Evolutionary conservation across 2,888 invertebrate species (phyloP), one percentile per base, ranked within the genome.

Genomic region (Congeria kusceri): DNA sequence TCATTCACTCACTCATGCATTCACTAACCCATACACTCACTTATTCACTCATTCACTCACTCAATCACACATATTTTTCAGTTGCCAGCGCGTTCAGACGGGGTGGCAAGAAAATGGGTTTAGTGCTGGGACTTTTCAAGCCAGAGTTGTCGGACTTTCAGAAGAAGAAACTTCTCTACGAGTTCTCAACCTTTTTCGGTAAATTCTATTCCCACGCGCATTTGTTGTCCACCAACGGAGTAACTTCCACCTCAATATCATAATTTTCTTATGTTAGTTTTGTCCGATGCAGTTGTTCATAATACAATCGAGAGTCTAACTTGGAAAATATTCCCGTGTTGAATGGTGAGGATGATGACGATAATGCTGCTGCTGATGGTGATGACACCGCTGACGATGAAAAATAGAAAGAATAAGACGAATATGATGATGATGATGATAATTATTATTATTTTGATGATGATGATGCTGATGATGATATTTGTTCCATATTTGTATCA

Each of bases 141-240:
- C 85, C 87, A 23, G 87, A 86, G 44, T 77, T 90, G 18, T 87
- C 88, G 32, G 84, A 84, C 20, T 92, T 91, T 73, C 91, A 91
- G 80, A 88, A 89, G 63, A 90, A 87, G 84, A 92, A 92, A 71
- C 67, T 92, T 3, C 65, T 90, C 7, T 88, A 91, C 65, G 91
- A 91, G 71, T 92, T 89, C 49, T 78, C 86, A 75, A 89, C 89
- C 3, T 92, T 91, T 69, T 91, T 91, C 62, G 92, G 92, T 91
- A 80, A 87, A 87, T 70, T 15, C n/a, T 27, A 1, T 57, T 20
- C 13, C 23, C 20, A 32, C 13, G 7, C 23, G 18, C n/a, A 32
- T 32, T 32, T 9, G 5, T 9, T 32, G 4, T 32, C 9, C 9
- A 32, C 32, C 9, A 4, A 32, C 5, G 32, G 32, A 4, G 32